phyloP scores from a whole-genome alignment of 2,888 invertebrate species.

The Eudasyphora cyanicolor region DNA sequence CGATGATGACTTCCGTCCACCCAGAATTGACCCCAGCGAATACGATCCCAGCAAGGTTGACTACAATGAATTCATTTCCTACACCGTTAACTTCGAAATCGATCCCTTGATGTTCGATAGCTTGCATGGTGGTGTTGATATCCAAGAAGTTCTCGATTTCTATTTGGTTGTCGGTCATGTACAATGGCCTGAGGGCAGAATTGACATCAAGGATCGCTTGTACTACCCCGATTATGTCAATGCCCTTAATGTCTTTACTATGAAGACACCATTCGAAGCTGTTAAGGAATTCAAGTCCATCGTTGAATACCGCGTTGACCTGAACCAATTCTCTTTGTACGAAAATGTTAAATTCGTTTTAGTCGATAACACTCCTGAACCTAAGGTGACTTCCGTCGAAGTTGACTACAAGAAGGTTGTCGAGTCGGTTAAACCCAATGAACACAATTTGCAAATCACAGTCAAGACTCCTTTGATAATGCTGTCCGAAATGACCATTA shows the following conservation, averaged over 20 bases:
- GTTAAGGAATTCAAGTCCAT: constrained; percentile 81
- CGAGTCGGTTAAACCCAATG: constrained; percentile 78
- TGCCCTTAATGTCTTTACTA: constrained; percentile 81
- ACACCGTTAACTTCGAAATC: constrained; percentile 82
- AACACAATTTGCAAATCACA: constrained; percentile 80
- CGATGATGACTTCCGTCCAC: constrained; percentile 77
- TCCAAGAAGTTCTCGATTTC: constrained; percentile 81
- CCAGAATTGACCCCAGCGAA: constrained; percentile 67
- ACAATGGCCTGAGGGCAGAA: constrained; percentile 81
- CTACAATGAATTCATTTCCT: constrained; percentile 80
- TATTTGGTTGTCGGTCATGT: constrained; percentile 81
- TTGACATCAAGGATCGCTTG: constrained; percentile 82
- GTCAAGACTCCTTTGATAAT: constrained; percentile 82
- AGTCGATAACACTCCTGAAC: constrained; percentile 74
- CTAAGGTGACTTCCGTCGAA: constrained; percentile 78
- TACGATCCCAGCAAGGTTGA: constrained; percentile 78
- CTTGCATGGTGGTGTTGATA: constrained; percentile 81
- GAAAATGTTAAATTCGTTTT: constrained; percentile 81
- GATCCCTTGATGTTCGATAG: constrained; percentile 83
- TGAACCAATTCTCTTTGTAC: constrained; percentile 79
- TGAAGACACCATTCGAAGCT: constrained; percentile 82
- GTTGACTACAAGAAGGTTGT: constrained; percentile 81
- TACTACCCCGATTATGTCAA: constrained; percentile 81
- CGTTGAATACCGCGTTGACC: constrained; percentile 80
- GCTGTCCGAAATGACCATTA: constrained; percentile 80